Base-by-base conservation (phyloP, 2,113 vertebrate genomes). In the Phylloscopus trochilus region DNA sequence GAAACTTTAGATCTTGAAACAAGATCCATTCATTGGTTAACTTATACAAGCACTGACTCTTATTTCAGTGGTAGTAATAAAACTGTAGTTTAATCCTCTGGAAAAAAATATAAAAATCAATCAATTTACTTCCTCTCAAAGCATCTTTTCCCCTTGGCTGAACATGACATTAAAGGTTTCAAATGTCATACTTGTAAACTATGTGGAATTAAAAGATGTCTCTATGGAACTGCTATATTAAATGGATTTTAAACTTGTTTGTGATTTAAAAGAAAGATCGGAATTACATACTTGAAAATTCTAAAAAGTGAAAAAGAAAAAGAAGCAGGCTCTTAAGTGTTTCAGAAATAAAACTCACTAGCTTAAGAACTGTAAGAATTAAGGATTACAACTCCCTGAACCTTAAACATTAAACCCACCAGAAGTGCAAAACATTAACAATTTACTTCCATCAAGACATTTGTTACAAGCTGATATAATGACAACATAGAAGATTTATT, bases 161-260 rank as follows among this genome's bases (percentile, higher is more conserved):
- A 64, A 87, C 26, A 75, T 84, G 83, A 76, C 81, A 92, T 87
- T 89, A 90, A 95, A 60, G 47, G 80, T 86, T 92, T 93, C 83
- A 93, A 94, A 95, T 95, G 68, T 87, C 91, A 91, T 60, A 78
- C 56, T 87, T 89, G 64, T 68, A 92, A 92, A 93, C 66, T 87
- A 33, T 35, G 49, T 49, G 22, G 15, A 94, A 95, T 83, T 83
- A 93, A 78, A 86, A 70, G 35, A 72, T 64, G 20, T 92, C 49
- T 87, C 60, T 56, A 22, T 19, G 28, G 56, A 91, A 76, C 44
- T 55, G 47, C 15, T 79, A 49, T 28, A 94, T 78, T 87, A 93
- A 91, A 78, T 91, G 37, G 24, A 47, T 77, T 35, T 63, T 70
- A 24, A 77, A 76, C 15, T 20, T 51, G 55, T 41, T 81, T 63